A percentile compares a stretch with the other conserved stretches of the same genome.
Evolutionary conservation across 2,888 invertebrate species (phyloP).

Genomic region (Pristionchus japonicus): DNA sequence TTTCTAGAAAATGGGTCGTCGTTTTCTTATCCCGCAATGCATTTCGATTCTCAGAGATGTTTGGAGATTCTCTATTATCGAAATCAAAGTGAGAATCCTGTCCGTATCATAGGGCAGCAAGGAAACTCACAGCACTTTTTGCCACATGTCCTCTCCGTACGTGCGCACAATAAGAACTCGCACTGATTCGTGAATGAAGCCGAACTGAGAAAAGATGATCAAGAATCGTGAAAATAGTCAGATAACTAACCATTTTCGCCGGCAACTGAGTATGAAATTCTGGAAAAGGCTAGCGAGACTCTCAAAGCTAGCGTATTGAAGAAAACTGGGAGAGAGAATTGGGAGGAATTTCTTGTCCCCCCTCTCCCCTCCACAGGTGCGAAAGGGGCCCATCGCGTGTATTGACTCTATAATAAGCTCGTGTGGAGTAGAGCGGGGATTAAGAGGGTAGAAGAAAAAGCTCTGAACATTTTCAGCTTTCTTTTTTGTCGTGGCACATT

Average conservation of each 20-base stretch:
- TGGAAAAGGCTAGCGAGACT: not conserved
- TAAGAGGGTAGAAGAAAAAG: too few species aligned
- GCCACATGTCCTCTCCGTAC: slow-evolving; percentile 73
- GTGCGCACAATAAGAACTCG: slow-evolving; percentile 69
- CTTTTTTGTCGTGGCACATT: too few species aligned
- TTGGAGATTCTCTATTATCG: too few species aligned
- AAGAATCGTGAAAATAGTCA: too few species aligned
- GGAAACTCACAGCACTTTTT: slow-evolving; percentile 63
- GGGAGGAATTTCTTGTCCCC: not conserved
- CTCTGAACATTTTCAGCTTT: too few species aligned
- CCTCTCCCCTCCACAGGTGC: not conserved
- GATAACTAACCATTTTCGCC: not conserved
- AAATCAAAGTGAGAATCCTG: not conserved
- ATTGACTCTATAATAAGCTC: too few species aligned
- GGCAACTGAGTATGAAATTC: not conserved
- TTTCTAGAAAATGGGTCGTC: too few species aligned
- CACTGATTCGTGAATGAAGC: slow-evolving; percentile 73
- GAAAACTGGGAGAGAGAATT: not conserved
- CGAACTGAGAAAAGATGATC: slow-evolving; percentile 71
- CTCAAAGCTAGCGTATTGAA: too few species aligned
- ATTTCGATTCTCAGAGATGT: too few species aligned
- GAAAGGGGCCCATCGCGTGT: not conserved
- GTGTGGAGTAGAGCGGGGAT: too few species aligned
- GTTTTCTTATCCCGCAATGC: too few species aligned
- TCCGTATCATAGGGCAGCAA: not conserved